Base-by-base conservation (phyloP, 2,888 invertebrate genomes). In the Brachycybe producta region DNA sequence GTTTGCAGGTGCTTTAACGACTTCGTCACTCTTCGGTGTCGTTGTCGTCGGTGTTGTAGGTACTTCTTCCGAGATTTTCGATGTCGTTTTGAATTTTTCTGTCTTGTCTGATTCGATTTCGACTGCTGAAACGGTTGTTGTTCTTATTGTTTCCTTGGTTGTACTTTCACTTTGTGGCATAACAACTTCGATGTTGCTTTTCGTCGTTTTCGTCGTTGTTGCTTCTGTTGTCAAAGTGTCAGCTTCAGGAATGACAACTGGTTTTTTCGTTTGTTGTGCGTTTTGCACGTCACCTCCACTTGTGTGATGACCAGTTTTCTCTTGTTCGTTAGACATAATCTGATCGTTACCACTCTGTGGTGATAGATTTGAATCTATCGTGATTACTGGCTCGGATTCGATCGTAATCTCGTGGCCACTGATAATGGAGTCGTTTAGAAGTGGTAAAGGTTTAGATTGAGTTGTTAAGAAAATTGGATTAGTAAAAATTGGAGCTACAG, bases 41-140 rank as follows among this genome's bases (percentile, higher is more conserved):
- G 11, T 38, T 8, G 17, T 36, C n/a, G 43, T 8, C 27, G 23
- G n/a, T 7, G 34, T 17, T 17, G 49, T 17, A 39, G 84, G 67
- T 45, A 73, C 67, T 1, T 28, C 23, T 21, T 34, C 15, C 8
- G 23, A 17, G 5, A 73, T 71, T 17, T 65, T 58, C 27, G 61
- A 59, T 2, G 61, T 58, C 26, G 64, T 59, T 26, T 64, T 60
- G 46, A 61, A 48, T 36, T 57, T 45, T 11, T 57, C 50, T 51
- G 59, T 60, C 48, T 52, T 53, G 34, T 50, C 53, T 15, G 55
- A 51, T 21, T 59, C 45, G 5, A 53, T 55, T 15, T 30, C 44
- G 23, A 51, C 44, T 51, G 48, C 53, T 39, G 54, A 54, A 8
- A 55, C 45, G 13, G 50, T 27, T 40, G 36, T 39, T 7, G 50